These are phyloP conservation scores for Magallana gigas DNA, from an alignment of 1,140 invertebrate genomes.

Conservation along the genomic window DNA sequence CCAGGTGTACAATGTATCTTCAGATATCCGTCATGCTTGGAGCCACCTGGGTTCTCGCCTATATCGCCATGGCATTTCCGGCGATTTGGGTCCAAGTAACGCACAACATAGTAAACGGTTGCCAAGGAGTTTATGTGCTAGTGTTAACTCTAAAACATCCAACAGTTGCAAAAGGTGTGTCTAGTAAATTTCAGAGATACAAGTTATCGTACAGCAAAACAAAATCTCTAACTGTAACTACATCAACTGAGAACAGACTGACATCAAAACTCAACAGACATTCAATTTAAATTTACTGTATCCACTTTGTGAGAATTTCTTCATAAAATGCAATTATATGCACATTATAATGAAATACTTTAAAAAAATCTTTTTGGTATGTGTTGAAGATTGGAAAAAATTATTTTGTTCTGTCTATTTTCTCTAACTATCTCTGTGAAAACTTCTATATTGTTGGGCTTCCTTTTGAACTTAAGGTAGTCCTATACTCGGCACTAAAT, in stretches of 20 bases:
- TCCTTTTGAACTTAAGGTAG: too few relatives aligned
- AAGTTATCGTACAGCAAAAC: slow-evolving; percentile 5
- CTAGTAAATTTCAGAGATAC: background rate
- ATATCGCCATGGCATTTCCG: slow-evolving; percentile 1
- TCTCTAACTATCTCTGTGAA: too few relatives aligned
- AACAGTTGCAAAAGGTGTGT: background rate
- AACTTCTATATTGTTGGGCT: too few relatives aligned
- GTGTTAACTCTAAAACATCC: background rate
- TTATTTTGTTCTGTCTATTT: too few relatives aligned
- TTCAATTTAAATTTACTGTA: background rate
- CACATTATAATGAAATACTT: too few relatives aligned
- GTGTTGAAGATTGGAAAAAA: too few relatives aligned
- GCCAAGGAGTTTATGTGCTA: slow-evolving; percentile 14
- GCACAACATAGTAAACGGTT: slow-evolving; percentile 12
- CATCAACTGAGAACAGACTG: background rate
- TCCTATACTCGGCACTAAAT: too few relatives aligned
- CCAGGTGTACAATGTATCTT: background rate
- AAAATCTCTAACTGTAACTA: background rate
- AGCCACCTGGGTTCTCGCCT: background rate
- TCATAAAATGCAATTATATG: too few relatives aligned
- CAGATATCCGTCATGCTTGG: slow-evolving; percentile 13
- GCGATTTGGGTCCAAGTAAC: background rate
- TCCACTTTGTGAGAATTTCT: too few relatives aligned
- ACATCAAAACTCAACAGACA: background rate
- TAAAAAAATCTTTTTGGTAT: too few relatives aligned